phyloP scores from a whole-genome alignment of 2,113 vertebrate genomes.

The Dunckerocampus dactyliophorus region DNA sequence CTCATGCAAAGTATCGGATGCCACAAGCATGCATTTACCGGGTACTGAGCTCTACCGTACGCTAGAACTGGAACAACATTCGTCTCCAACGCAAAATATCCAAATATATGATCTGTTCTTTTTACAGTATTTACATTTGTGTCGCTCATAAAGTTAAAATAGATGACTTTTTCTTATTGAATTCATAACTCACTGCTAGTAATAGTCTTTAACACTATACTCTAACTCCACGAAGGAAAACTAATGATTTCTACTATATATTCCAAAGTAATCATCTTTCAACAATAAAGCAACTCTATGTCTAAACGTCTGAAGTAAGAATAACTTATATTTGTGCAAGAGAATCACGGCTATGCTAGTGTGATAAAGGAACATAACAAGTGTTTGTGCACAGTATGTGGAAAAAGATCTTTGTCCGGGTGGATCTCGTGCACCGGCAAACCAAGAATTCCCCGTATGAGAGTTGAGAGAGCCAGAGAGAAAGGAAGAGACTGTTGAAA shows the following conservation, averaged over 20 bases:
- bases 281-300: constrained; percentile 44
- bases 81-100: constrained; percentile 74
- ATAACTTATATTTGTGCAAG: constrained; percentile 50
- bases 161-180: constrained; percentile 60
- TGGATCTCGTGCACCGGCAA: constrained; percentile 35
- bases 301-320: constrained; percentile 44
- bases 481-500: constrained; percentile 41
- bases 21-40: constrained; percentile 74
- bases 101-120: constrained; percentile 77
- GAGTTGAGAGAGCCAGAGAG: constrained; percentile 10
- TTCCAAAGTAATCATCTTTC: constrained; percentile 48
- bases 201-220: constrained; percentile 53
- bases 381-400: constrained; percentile 34
- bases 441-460: constrained; percentile 52
- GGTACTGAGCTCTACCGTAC: constrained; percentile 71
- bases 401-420: constrained; percentile 46
- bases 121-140: constrained; percentile 75
- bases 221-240: constrained; percentile 40
- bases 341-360: constrained; percentile 34
- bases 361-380: constrained; percentile 32
- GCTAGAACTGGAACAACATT: constrained; percentile 71
- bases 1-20: constrained; percentile 75
- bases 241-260: constrained; percentile 40
- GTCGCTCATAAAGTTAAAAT: constrained; percentile 71
- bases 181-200: constrained; percentile 53